Conservation (phyloP, 2,888 invertebrate species). For the Megalurothrips usitatus region DNA sequence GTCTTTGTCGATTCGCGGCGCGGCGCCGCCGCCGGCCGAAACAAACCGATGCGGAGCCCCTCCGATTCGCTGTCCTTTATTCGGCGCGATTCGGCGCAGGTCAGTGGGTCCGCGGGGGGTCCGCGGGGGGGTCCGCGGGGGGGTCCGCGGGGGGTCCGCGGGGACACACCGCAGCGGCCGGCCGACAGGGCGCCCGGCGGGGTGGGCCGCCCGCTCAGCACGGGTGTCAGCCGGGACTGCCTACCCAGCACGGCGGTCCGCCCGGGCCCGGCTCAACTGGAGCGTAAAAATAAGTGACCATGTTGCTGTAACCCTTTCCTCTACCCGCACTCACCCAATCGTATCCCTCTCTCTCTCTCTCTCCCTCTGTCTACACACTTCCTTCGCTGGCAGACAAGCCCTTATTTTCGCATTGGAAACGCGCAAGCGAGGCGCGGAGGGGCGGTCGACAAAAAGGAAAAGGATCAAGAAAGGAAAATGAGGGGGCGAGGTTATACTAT, state of each 20-base stretch:
- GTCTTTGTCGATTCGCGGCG: not conserved
- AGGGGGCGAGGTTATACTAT: no score
- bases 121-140: no score
- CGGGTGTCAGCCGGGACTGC: not conserved
- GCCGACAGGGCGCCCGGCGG: not conserved
- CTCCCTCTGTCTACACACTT: no score
- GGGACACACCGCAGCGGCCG: not conserved
- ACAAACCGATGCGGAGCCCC: not conserved
- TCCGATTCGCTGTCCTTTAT: not conserved
- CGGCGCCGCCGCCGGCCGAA: not conserved
- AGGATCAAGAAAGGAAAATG: no score
- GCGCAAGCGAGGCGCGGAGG: no score
- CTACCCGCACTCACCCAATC: not conserved
- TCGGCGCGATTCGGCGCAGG: not conserved
- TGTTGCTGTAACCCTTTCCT: not conserved
- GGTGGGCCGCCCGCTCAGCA: not conserved
- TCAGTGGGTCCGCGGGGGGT: not conserved
- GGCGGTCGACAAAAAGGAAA: no score
- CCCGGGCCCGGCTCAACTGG: not conserved
- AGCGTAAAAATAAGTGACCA: constrained; percentile 9
- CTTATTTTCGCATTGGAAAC: no score
- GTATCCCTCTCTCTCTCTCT: no score
- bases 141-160: not conserved
- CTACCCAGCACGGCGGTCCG: not conserved
- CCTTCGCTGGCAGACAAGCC: no score